These are phyloP conservation scores for Phrynocephalus forsythii DNA, from an alignment of 2,797 vertebrate species.

Conservation along the genomic window DNA sequence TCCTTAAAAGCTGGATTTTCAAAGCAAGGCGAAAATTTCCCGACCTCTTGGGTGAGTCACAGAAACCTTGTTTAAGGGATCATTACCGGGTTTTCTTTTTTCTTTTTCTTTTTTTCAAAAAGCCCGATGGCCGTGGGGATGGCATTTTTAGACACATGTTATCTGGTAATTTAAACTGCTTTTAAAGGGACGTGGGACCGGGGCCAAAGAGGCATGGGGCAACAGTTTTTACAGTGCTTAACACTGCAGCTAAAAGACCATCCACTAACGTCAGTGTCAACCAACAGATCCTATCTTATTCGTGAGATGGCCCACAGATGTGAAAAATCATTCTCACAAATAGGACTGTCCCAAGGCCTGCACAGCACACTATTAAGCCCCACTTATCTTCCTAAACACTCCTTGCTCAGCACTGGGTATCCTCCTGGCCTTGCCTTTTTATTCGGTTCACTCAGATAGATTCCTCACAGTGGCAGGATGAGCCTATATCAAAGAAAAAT, in stretches of 20 bases:
- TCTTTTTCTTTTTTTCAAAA: too few species aligned
- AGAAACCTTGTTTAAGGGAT: too few species aligned
- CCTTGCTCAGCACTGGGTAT: neutral
- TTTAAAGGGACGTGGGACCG: too few species aligned
- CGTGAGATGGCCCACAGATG: neutral
- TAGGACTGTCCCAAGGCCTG: constrained; percentile 7
- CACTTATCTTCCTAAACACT: constrained; percentile 20
- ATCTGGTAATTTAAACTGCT: too few species aligned
- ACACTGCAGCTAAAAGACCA: constrained; percentile 12
- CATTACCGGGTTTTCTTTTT: too few species aligned
- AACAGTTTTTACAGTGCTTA: constrained; percentile 8
- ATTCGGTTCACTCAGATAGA: constrained; percentile 28
- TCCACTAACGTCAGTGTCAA: constrained; percentile 5
- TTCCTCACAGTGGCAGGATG: constrained; percentile 17
- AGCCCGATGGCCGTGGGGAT: too few species aligned
- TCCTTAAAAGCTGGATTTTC: too few species aligned
- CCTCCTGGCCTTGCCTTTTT: neutral
- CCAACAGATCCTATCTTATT: constrained; percentile 15
- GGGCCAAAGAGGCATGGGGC: neutral
- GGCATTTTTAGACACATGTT: too few species aligned
- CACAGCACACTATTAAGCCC: constrained; percentile 10
- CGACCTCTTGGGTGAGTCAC: too few species aligned
- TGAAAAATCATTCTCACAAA: constrained; percentile 32
- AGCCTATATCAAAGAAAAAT: constrained; percentile 21
- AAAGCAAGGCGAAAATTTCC: too few species aligned